These are phyloP conservation scores for Sciurus vulgaris DNA, from an alignment of 2,797 vertebrate species.

Conservation along the genomic window DNA sequence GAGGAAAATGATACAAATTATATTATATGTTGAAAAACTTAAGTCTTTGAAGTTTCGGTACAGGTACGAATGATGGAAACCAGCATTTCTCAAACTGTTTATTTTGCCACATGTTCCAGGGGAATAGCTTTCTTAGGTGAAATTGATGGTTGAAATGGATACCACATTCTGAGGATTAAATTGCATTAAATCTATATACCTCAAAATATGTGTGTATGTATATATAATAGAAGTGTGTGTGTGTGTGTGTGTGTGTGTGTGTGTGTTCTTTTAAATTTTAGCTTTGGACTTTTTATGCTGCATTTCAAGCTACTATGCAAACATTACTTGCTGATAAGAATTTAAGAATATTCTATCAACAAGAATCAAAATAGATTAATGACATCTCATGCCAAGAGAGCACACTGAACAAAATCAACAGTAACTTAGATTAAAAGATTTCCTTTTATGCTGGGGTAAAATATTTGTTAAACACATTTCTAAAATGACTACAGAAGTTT, in stretches of 20 bases:
- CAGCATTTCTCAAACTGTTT: slow-evolving; percentile 37
- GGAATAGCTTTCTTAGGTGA: slow-evolving; percentile 2
- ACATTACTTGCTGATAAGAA: slow-evolving; percentile 65
- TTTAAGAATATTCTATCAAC: slow-evolving; percentile 60
- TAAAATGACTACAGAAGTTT: slow-evolving; percentile 44
- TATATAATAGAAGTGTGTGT: background rate
- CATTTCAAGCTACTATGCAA: slow-evolving; percentile 54
- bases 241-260: background rate
- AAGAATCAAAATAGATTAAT: slow-evolving; percentile 63
- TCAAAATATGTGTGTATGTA: background rate
- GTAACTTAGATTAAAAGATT: slow-evolving; percentile 62
- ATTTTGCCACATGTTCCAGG: slow-evolving; percentile 52
- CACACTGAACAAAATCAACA: slow-evolving; percentile 56
- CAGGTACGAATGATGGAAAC: slow-evolving; percentile 65
- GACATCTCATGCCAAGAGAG: slow-evolving; percentile 52
- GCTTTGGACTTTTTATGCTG: slow-evolving; percentile 49
- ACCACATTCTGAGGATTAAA: slow-evolving; percentile 69
- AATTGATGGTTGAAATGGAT: slow-evolving; percentile 58
- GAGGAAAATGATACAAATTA: slow-evolving; percentile 38
- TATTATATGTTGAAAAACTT: slow-evolving; percentile 66
- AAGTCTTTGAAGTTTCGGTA: slow-evolving; percentile 69
- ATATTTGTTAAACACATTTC: slow-evolving; percentile 56
- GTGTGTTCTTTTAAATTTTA: slow-evolving; percentile 41
- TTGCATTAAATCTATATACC: slow-evolving; percentile 23
- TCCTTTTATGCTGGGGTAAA: background rate